A percentile compares a stretch with the other conserved stretches of the same genome.
Evolutionary conservation across 2,797 vertebrate species (phyloP).

Genomic region (Acipenser transmontanus): DNA sequence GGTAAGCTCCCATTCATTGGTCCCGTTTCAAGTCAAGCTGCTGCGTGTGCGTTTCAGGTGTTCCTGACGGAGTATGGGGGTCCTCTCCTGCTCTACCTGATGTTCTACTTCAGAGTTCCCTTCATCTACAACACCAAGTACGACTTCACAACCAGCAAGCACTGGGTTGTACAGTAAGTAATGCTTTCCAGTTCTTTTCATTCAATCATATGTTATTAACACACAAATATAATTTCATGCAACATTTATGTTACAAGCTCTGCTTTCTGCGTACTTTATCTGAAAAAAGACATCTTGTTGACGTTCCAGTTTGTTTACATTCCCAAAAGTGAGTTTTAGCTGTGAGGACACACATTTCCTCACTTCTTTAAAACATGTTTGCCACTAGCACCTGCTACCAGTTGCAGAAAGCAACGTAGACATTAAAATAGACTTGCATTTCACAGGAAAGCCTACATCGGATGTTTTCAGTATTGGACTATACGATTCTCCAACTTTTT

Average conservation of each 20-base stretch:
- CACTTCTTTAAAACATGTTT: too few species aligned
- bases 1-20: background rate
- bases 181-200: constrained; percentile 23
- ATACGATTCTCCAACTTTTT: too few species aligned
- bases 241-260: background rate
- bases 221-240: background rate
- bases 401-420: too few species aligned
- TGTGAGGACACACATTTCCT: too few species aligned
- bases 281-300: too few species aligned
- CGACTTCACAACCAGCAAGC: constrained; percentile 87
- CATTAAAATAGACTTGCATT: too few species aligned
- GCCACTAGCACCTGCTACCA: too few species aligned
- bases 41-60: constrained; percentile 53
- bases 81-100: constrained; percentile 81
- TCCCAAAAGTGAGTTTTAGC: too few species aligned
- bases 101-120: constrained; percentile 89
- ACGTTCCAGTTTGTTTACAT: too few species aligned
- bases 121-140: constrained; percentile 84
- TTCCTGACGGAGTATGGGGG: constrained; percentile 86
- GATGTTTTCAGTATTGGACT: too few species aligned
- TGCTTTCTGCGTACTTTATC: background rate
- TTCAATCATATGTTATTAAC: background rate
- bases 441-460: too few species aligned
- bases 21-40: too few species aligned
- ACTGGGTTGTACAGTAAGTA: constrained; percentile 91